A percentile compares a stretch with the other conserved stretches of the same genome.
Evolutionary conservation across 2,888 invertebrate genomes (phyloP).

Genomic region (Ypsolopha sequella): DNA sequence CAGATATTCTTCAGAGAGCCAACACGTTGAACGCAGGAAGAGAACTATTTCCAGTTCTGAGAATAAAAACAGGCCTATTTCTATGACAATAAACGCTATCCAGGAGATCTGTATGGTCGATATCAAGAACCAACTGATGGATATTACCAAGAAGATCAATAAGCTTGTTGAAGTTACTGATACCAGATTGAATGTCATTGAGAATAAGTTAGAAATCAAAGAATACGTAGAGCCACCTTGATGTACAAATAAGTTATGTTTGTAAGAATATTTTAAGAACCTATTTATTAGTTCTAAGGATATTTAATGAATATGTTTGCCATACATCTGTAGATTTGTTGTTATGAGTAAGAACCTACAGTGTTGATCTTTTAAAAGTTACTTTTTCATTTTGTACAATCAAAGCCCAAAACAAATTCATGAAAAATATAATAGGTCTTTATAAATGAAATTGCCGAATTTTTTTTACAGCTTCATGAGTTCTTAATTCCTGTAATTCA

Average conservation of each 20-base stretch:
- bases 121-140: slow-evolving; percentile 49
- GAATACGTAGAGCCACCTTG: not conserved
- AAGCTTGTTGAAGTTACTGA: slow-evolving; percentile 47
- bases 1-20: slow-evolving; percentile 50
- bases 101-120: slow-evolving; percentile 64
- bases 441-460: no score
- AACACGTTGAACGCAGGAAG: slow-evolving; percentile 53
- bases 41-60: slow-evolving; percentile 38
- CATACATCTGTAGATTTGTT: no score
- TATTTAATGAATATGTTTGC: no score
- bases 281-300: no score
- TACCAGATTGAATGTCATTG: slow-evolving; percentile 32
- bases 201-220: slow-evolving; percentile 31
- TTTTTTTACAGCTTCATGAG: no score
- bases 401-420: no score
- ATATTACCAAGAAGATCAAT: slow-evolving; percentile 49
- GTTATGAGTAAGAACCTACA: no score
- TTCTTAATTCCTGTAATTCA: no score
- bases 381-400: no score
- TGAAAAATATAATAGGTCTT: no score
- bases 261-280: not conserved
- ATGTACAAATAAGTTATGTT: not conserved
- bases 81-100: slow-evolving; percentile 50
- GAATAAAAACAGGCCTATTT: slow-evolving; percentile 37
- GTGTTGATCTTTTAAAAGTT: no score